Conservation (phyloP, 2,797 vertebrate species). For the Sebastes diaconus region DNA sequence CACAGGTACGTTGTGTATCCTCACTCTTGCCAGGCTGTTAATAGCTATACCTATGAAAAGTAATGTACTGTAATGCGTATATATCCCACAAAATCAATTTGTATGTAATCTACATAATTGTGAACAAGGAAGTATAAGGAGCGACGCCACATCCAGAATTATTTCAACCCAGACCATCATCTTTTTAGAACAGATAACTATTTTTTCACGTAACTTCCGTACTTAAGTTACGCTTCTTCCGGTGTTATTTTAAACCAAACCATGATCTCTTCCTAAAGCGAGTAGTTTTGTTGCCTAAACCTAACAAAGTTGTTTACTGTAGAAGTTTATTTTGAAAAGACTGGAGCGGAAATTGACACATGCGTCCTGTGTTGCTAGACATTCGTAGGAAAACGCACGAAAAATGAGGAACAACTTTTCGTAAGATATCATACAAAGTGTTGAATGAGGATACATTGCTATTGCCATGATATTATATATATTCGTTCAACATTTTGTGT, state of each 20-base stretch:
- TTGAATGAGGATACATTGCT: no score
- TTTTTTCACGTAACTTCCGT: neutral
- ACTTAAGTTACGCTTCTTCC: no score
- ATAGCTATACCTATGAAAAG: neutral
- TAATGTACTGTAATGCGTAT: neutral
- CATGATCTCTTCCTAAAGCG: no score
- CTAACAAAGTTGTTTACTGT: neutral
- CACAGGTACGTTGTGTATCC: conserved; percentile 25
- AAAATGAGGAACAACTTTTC: neutral
- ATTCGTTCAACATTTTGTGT: neutral
- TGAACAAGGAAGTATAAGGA: neutral
- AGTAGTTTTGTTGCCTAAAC: neutral
- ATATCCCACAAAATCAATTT: neutral
- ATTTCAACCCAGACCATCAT: neutral
- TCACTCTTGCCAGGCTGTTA: neutral
- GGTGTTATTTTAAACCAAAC: no score
- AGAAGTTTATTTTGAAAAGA: neutral
- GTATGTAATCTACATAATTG: neutral
- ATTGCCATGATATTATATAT: neutral
- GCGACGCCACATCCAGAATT: neutral
- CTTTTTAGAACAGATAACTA: neutral
- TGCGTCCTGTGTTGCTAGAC: neutral
- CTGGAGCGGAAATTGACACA: neutral
- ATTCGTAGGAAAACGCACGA: neutral
- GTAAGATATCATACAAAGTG: neutral